Evolutionary conservation across 1,140 invertebrate genomes (phyloP).

Genomic region (Drosophila repletoides): DNA sequence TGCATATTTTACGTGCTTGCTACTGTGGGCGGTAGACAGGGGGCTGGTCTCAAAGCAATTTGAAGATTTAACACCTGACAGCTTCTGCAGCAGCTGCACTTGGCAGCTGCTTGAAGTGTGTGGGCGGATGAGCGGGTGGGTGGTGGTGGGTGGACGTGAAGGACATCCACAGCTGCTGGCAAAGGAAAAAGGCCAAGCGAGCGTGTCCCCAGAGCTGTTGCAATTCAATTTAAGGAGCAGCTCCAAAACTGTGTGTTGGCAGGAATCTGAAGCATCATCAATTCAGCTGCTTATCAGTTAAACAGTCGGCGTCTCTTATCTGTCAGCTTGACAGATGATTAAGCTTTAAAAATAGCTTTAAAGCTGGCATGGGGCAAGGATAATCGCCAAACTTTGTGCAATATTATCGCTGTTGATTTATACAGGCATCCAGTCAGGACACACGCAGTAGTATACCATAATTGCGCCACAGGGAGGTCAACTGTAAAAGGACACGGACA

Average conservation of each 20-base stretch:
- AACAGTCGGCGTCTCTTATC: constrained; percentile 42
- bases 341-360: constrained; percentile 29
- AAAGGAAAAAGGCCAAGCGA: constrained; percentile 45
- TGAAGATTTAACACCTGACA: constrained; percentile 63
- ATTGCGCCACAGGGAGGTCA: constrained; percentile 54
- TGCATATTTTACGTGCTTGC: constrained; percentile 52
- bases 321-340: constrained; percentile 51
- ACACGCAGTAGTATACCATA: constrained; percentile 38
- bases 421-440: constrained; percentile 1
- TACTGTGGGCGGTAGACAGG: background rate
- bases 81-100: constrained; percentile 16
- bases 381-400: constrained; percentile 4
- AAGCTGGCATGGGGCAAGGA: constrained; percentile 8
- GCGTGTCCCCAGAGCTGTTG: constrained; percentile 17
- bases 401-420: constrained; percentile 13
- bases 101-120: too few species aligned
- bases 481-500: constrained; percentile 39
- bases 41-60: constrained; percentile 56
- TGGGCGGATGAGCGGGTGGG: background rate
- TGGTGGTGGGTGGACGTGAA: constrained; percentile 4
- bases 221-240: constrained; percentile 55
- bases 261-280: constrained; percentile 40
- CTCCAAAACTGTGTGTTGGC: background rate
- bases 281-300: constrained; percentile 52
- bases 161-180: constrained; percentile 15